Evolutionary conservation across 2,797 vertebrate species (phyloP).

Genomic region (Amblyopsis hoosieri): DNA sequence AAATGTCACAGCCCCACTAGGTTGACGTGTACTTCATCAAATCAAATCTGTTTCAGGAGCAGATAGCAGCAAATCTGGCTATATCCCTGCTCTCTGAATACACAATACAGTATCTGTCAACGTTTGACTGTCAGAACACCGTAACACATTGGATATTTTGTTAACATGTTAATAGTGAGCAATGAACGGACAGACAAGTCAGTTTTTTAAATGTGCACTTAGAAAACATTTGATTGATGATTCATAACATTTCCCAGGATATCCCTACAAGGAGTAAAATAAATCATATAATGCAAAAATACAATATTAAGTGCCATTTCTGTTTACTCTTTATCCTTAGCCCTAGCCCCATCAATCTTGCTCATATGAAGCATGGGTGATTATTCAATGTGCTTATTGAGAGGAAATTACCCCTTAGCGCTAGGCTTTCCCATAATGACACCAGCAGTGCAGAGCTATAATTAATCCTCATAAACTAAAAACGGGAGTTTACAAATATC

Average conservation of each 20-base stretch:
- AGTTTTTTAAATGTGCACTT: not conserved
- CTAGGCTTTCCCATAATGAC: conserved; percentile 4
- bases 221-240: too few species aligned
- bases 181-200: conserved; percentile 20
- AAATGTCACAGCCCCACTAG: conserved; percentile 38
- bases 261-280: not conserved
- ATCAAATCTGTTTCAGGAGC: conserved; percentile 38
- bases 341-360: conserved; percentile 16
- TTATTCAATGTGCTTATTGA: conserved; percentile 15
- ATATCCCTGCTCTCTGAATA: too few species aligned
- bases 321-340: conserved; percentile 34
- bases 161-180: conserved; percentile 7
- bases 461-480: conserved; percentile 6
- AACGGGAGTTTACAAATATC: not conserved
- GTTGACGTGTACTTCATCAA: conserved; percentile 41
- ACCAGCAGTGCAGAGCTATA: not conserved
- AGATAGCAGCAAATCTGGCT: conserved; percentile 8
- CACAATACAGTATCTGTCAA: too few species aligned
- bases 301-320: conserved; percentile 6
- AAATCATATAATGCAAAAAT: not conserved
- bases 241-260: too few species aligned
- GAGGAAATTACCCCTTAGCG: not conserved
- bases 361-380: not conserved
- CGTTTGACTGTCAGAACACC: too few species aligned
- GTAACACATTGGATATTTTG: too few species aligned